Percentiles rank a stretch among this genome's conserved stretches.
Evolutionary conservation across 2,113 vertebrate species (phyloP).

Genomic region (Epinephelus fuscoguttatus): DNA sequence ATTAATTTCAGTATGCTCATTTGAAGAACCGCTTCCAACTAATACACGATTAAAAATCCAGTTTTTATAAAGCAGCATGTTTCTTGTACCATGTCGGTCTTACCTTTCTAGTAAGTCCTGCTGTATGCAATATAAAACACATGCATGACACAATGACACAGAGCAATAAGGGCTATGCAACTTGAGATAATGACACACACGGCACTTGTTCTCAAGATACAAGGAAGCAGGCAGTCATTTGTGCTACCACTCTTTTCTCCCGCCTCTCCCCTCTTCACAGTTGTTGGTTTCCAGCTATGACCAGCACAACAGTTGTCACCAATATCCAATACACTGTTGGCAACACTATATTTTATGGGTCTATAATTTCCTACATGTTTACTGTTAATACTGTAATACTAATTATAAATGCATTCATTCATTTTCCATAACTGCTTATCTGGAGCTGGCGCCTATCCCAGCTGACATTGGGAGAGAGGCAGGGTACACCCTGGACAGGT

Average conservation of each 20-base stretch:
- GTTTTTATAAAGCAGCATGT: not conserved
- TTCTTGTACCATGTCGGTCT: not conserved
- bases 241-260: not conserved
- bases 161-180: not conserved
- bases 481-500: too few species aligned
- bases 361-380: not conserved
- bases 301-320: not conserved
- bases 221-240: too few species aligned
- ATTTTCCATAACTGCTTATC: too few species aligned
- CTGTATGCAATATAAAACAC: too few species aligned
- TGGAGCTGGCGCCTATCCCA: too few species aligned
- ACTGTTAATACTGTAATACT: not conserved
- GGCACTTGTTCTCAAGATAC: not conserved
- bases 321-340: not conserved
- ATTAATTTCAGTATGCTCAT: not conserved
- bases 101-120: not conserved
- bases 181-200: not conserved
- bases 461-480: too few species aligned
- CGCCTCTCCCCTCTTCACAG: not conserved
- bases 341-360: not conserved
- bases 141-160: not conserved
- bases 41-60: not conserved
- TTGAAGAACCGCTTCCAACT: not conserved
- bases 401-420: not conserved
- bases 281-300: not conserved